A percentile compares a stretch with the other conserved stretches of the same genome.
Conservation (phyloP, 1,140 invertebrate species). For the Dendrolimus punctatus region DNA sequence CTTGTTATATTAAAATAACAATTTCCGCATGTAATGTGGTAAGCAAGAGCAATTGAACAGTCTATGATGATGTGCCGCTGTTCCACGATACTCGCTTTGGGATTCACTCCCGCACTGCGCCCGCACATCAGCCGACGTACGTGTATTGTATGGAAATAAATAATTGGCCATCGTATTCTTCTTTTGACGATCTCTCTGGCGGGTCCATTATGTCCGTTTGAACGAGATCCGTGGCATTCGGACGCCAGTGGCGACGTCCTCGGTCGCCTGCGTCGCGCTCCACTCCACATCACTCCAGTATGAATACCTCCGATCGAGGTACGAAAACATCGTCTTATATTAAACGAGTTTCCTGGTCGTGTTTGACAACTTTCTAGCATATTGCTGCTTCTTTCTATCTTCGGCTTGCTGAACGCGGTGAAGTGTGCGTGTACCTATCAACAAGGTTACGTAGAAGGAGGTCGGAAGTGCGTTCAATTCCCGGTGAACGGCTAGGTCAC, state of each 20-base stretch:
- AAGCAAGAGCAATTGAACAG: background rate
- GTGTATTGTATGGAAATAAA: conserved; percentile 64
- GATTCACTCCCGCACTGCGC: conserved; percentile 47
- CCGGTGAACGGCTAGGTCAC: conserved; percentile 39
- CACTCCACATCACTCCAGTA: conserved; percentile 28
- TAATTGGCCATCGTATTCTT: conserved; percentile 67
- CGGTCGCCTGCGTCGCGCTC: conserved; percentile 50
- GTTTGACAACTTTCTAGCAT: conserved; percentile 11
- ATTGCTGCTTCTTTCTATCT: conserved; percentile 3
- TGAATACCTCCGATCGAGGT: conserved; percentile 63
- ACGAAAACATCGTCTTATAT: conserved; percentile 34
- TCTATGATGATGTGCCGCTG: background rate
- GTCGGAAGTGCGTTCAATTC: conserved; percentile 49
- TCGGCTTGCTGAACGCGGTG: conserved; percentile 5
- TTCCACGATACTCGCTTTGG: conserved; percentile 18
- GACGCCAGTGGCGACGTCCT: conserved; percentile 57
- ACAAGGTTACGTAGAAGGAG: conserved; percentile 44
- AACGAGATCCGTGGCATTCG: conserved; percentile 59
- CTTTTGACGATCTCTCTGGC: conserved; percentile 63
- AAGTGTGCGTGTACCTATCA: conserved; percentile 20
- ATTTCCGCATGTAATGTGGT: conserved; percentile 3
- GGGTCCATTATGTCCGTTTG: conserved; percentile 60
- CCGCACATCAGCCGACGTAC: conserved; percentile 40
- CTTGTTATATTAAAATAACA: conserved; percentile 9
- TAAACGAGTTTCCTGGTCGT: conserved; percentile 8